phyloP scores from a whole-genome alignment of 2,113 vertebrate species.

The Pollachius pollachius region DNA sequence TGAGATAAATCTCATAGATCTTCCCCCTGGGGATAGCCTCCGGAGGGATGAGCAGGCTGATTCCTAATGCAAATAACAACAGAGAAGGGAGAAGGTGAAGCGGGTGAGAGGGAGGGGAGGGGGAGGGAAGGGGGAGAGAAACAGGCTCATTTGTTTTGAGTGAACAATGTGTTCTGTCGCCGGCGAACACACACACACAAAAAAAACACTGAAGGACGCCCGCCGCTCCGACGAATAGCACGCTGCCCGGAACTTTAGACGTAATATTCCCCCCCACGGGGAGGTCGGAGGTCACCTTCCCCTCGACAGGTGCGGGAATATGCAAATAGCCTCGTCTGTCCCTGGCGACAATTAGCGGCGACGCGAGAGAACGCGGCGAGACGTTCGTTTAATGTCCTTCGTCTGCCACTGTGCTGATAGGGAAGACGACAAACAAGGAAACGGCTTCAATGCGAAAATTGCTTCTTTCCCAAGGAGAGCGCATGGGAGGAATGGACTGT shows the following conservation, averaged over 20 bases:
- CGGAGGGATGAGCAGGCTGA: slow-evolving; percentile 97
- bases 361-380: slow-evolving; percentile 59
- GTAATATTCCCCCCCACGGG: slow-evolving; percentile 45
- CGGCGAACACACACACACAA: slow-evolving; percentile 28
- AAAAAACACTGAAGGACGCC: slow-evolving; percentile 19
- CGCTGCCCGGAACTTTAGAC: not conserved
- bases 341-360: slow-evolving; percentile 62
- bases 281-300: slow-evolving; percentile 63
- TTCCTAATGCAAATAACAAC: slow-evolving; percentile 81
- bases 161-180: slow-evolving; percentile 59
- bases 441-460: slow-evolving; percentile 55
- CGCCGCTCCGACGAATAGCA: too few relatives aligned
- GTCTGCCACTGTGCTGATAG: slow-evolving; percentile 66
- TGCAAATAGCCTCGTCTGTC: slow-evolving; percentile 54
- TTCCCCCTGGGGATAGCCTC: slow-evolving; percentile 98
- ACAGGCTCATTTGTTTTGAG: slow-evolving; percentile 63
- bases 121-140: slow-evolving; percentile 3
- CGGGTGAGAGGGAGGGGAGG: not conserved
- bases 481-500: too few relatives aligned
- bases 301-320: slow-evolving; percentile 51
- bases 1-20: slow-evolving; percentile 98
- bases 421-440: slow-evolving; percentile 53
- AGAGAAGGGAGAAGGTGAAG: slow-evolving; percentile 43
- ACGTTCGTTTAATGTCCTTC: slow-evolving; percentile 59
- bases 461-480: not conserved